Evolutionary conservation across 2,113 vertebrate genomes (phyloP), one percentile per base, ranked within the genome.

Genomic region (Hoplias malabaricus): DNA sequence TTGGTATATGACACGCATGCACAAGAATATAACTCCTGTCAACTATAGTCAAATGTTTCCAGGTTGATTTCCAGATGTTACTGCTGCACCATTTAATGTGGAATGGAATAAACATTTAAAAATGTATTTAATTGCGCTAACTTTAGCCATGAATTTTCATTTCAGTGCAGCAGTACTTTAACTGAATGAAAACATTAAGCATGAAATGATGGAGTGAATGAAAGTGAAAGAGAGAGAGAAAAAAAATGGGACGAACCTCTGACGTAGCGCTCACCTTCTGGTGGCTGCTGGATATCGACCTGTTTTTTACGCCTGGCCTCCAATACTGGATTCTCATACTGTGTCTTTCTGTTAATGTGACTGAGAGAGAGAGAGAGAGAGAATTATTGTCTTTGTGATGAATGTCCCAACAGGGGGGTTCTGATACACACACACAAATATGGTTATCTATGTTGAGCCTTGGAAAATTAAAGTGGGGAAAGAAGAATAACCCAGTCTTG

Each of bases 291-390:
- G 75, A 87, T 88, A 34, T 96, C 94, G 3, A 96, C 90, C 85
- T 98, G 95, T 27, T 94, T 95, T 90, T 95, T 94, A 80, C 95
- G 91, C 89, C 96, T 96, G 1, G 95, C 96, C 92, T 99, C 98
- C 83, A 95, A 86, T 66, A 99, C 94, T 0, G 98, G 98, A 90
- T 99, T 99, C 87, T 99, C 98, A 78, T 99, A 99, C 81, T 99
- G 98, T 0, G 98, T 99, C 91, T 98, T 98, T 86, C 96, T 92
- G 93, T 99, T 99, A 89, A 99, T 95, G 89, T 99, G 98, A 93
- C 98, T 99, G 87, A 78, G 21, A 74, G 74, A 75, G 14, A 66
- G 23, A 42, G 48, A 72, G 57, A 65, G 10, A 48, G 62, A 29
- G 31, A 33, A 53, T 54, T 14, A 72, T 40, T 70, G 67, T 88